Conservation (phyloP, 53 echinoderm and acorn worm genomes). For the Zoroaster sp. region DNA sequence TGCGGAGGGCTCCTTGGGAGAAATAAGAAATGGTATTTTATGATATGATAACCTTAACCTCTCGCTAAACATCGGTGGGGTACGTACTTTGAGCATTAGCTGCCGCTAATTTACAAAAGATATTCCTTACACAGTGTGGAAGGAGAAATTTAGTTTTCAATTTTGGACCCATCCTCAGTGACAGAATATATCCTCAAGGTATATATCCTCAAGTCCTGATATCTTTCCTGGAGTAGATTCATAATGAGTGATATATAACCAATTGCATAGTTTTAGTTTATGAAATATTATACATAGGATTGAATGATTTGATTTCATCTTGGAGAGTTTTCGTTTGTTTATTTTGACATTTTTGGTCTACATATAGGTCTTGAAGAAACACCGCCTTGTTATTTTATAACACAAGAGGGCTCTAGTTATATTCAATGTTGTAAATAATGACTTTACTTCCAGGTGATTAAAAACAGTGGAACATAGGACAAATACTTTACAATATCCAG, state of each 20-base stretch:
- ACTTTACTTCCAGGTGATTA: background rate
- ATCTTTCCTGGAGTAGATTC: background rate
- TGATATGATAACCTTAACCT: conserved; percentile 49
- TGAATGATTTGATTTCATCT: background rate
- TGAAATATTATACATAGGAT: background rate
- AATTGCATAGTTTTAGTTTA: background rate
- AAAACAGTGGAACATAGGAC: background rate
- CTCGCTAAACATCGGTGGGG: background rate
- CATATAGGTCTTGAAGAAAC: background rate
- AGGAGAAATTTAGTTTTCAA: background rate
- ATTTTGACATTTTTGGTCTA: background rate
- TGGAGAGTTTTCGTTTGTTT: background rate
- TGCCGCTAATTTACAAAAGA: conserved; percentile 2
- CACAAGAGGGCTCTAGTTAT: conserved; percentile 5
- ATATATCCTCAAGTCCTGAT: background rate
- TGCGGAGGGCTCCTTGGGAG: background rate
- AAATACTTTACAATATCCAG: no score
- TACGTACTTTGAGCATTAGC: background rate
- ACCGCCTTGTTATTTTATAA: background rate
- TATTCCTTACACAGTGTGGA: background rate
- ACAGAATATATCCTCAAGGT: background rate
- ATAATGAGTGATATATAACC: background rate
- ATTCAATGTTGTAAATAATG: background rate
- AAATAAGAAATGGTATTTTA: conserved; percentile 16
- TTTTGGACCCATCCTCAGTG: background rate